Conservation (phyloP, 1,140 invertebrate genomes). For the Drosophila tsacasi region DNA sequence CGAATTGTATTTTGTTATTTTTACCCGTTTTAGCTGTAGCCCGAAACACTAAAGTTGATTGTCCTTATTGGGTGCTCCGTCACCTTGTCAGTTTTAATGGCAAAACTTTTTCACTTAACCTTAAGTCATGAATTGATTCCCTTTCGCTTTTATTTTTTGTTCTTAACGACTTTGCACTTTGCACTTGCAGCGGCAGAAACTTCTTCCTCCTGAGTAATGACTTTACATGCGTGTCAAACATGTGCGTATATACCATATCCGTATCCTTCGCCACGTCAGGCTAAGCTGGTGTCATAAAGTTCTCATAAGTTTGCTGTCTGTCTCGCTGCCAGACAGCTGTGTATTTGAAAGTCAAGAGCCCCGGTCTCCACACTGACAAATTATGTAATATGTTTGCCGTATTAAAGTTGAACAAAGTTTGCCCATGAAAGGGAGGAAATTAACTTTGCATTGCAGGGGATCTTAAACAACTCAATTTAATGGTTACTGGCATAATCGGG, state of each 20-base stretch:
- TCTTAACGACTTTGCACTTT: conserved; percentile 78
- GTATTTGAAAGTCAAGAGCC: conserved; percentile 72
- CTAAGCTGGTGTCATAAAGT: conserved; percentile 71
- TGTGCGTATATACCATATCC: conserved; percentile 40
- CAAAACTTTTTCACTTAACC: conserved; percentile 79
- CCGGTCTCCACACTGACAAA: conserved; percentile 54
- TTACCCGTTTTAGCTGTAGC: background rate
- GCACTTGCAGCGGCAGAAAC: conserved; percentile 33
- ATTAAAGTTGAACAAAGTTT: conserved; percentile 59
- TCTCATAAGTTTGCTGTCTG: conserved; percentile 55
- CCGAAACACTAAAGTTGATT: conserved; percentile 3
- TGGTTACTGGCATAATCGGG: conserved; percentile 4
- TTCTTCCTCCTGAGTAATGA: conserved; percentile 70
- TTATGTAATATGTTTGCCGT: conserved; percentile 67
- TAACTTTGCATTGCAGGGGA: conserved; percentile 34
- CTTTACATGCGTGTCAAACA: conserved; percentile 71
- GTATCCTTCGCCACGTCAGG: conserved; percentile 40
- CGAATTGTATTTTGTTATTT: background rate
- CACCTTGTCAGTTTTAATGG: conserved; percentile 73
- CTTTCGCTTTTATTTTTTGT: conserved; percentile 29
- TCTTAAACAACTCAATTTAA: conserved; percentile 27
- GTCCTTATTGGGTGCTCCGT: conserved; percentile 10
- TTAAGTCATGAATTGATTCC: conserved; percentile 75
- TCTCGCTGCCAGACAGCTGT: conserved; percentile 26
- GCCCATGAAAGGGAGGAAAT: conserved; percentile 34